Base-by-base conservation (phyloP, 2,113 vertebrate species). In the Orycteropus afer region DNA sequence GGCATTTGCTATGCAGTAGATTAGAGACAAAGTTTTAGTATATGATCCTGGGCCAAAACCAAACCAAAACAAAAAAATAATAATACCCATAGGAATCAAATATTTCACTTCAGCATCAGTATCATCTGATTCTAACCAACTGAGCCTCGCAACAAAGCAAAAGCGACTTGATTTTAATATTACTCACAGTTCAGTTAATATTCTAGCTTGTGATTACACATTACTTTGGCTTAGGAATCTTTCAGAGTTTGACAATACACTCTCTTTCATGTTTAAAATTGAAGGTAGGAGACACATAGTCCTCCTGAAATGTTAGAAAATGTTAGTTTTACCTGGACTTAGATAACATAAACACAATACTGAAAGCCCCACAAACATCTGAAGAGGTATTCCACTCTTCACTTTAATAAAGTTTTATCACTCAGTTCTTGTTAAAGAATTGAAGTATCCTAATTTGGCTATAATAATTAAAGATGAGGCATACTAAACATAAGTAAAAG, bases 221-320 rank as follows among this genome's bases (percentile, higher is more conserved):
- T 49, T 69, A 63, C 20, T 84, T 47, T 53, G 9, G 11, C 61
- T 69, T 92, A 34, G 55, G 11, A 74, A 53, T 73, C 37, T 91
- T 91, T 59, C 15, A 73, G 45, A 93, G 90, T 83, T 61, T 53
- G n/a, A 80, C 7, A 93, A 69, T 88, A 88, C 12, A 90, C 0
- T 79, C 34, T 17, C 55, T 89, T 23, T 85, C 17, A 78, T 74
- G 11, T 67, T 57, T 92, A 89, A 92, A 82, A 79, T 42, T 51
- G 13, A 93, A 90, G 11, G 8, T 77, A 37, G 14, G 27, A 6
- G 23, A 92, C 73, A 51, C 3, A 7, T 86, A 6, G 23, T 84
- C 4, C 3, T 92, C 8, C 32, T 79, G 73, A 90, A 93, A 87
- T 37, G 27, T 59, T 65, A 61, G 3, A 80, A 74, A 89, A 73